Base-by-base conservation (phyloP, 2,888 invertebrate species). In the Carterocephalus palaemon region DNA sequence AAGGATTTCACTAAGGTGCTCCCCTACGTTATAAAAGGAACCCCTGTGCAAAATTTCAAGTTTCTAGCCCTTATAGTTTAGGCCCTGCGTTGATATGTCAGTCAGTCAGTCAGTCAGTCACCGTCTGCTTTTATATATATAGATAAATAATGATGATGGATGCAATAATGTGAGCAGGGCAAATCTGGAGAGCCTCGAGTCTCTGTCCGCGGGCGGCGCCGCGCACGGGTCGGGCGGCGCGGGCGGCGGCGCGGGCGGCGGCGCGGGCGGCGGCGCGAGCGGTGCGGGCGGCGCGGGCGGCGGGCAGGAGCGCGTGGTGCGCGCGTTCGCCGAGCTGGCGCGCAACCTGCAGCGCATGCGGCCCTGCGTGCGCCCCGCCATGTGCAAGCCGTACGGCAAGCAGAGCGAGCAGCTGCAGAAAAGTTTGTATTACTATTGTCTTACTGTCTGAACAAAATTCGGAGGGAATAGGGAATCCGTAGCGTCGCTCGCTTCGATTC, bases 311-410 rank as follows among this genome's bases (percentile, higher is more conserved):
- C 94, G 95, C 63, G 94, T 95, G 49, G 93, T 95, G 47, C 89
- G 95, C 49, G 93, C 94, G 9, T 95, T 95, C 78, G 91, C 92
- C 0, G 95, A 95, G 78, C 90, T 95, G 32, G 95, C 95, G 90
- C 93, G 94, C 65, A 95, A 95, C 77, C 92, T 95, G 92, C 92
- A 92, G 58, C 90, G 95, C 65, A 95, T 95, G 94, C 94, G 95
- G 72, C 93, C 94, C 34, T 95, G 94, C 67, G 94, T 95, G 59
- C 89, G 95, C 46, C 95, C 95, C 50, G 92, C 95, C 48, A 95
- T 95, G 95, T 95, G 95, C 75, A 95, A 95, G 78, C 95, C 95
- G 12, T 95, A 95, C 75, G 95, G 95, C 54, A 95, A 95, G 75
- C 95, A 95, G 79, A 94, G 94, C 52, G 95, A 95, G 83, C 93